Evolutionary conservation across 2,113 vertebrate genomes (phyloP), one percentile per base, ranked within the genome.

Genomic region (Coregonus clupeaformis): DNA sequence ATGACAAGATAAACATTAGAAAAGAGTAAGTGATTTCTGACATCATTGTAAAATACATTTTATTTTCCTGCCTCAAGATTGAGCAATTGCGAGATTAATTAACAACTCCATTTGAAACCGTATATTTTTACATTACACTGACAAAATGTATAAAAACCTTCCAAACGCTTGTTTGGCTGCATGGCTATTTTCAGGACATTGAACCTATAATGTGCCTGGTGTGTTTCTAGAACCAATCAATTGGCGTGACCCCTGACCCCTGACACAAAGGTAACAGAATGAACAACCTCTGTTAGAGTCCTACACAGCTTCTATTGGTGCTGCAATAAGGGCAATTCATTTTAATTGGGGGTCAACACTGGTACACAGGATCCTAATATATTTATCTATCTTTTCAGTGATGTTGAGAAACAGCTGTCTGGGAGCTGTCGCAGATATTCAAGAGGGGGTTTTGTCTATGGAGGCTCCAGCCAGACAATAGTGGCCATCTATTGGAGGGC

Each of bases 371-470:
- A 77, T 76, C 13, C 70, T 92, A 93, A 92, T 92, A 91, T 92
- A 93, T 92, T 93, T 92, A 85, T 90, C 90, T 93, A 92, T 94
- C 91, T 93, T 88, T 91, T 91, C 88, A 89, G 74, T 83, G 82
- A 87, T 85, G 89, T 91, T 92, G 90, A 91, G 85, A 93, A 93
- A 93, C 91, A 89, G 90, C 92, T 92, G 93, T 93, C 88, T 89
- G 89, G 87, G 83, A 36, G 82, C 92, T 92, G 91, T 92, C 91
- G 88, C 79, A 90, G 91, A 93, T 94, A 94, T 93, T 94, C 92
- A 94, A 87, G 89, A 82, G 80, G 82, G 77, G 77, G 72, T 82
- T 89, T 89, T 89, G 89, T 91, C 89, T 87, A 85, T 90, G 78
- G 82, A 87, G 84, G 81, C 86, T 82, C 80, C 84, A 84, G 84